Percentiles rank a stretch among this genome's conserved stretches.
phyloP scores from a whole-genome alignment of 2,797 vertebrate species.

The Manis javanica region DNA sequence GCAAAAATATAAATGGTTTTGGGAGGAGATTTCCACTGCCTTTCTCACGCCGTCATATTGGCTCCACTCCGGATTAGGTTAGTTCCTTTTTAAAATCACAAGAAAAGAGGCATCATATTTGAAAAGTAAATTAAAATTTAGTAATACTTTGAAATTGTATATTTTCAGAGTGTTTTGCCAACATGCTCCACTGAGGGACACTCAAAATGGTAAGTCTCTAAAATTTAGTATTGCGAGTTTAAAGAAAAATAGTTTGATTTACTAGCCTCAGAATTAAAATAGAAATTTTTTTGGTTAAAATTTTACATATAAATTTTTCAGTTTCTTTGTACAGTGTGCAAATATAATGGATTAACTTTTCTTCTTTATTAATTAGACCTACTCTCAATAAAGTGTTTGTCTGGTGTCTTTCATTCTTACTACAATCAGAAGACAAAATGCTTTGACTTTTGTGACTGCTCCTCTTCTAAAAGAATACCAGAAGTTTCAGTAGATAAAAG shows the following conservation, averaged over 20 bases:
- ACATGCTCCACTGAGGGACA: constrained; percentile 65
- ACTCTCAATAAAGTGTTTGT: not conserved
- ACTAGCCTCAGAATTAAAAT: constrained; percentile 23
- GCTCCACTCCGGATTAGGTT: too few species aligned
- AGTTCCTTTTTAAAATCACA: constrained; percentile 69
- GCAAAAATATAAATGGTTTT: too few species aligned
- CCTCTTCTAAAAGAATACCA: not conserved
- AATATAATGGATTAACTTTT: not conserved
- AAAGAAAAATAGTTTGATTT: constrained; percentile 22
- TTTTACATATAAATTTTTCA: not conserved
- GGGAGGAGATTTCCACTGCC: too few species aligned
- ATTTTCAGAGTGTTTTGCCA: constrained; percentile 86
- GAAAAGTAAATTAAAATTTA: constrained; percentile 69
- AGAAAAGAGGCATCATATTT: not conserved
- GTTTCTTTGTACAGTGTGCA: not conserved
- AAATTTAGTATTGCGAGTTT: constrained; percentile 28
- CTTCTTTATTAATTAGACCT: not conserved
- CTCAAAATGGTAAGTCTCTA: constrained; percentile 60
- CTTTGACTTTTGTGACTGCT: not conserved
- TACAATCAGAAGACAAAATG: not conserved
- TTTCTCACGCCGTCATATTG: too few species aligned
- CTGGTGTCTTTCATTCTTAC: not conserved
- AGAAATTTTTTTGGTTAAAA: not conserved
- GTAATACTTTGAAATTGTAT: constrained; percentile 78
- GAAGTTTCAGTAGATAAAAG: not conserved